Conservation (phyloP, 2,797 vertebrate genomes). For the Neostethus bicornis region DNA sequence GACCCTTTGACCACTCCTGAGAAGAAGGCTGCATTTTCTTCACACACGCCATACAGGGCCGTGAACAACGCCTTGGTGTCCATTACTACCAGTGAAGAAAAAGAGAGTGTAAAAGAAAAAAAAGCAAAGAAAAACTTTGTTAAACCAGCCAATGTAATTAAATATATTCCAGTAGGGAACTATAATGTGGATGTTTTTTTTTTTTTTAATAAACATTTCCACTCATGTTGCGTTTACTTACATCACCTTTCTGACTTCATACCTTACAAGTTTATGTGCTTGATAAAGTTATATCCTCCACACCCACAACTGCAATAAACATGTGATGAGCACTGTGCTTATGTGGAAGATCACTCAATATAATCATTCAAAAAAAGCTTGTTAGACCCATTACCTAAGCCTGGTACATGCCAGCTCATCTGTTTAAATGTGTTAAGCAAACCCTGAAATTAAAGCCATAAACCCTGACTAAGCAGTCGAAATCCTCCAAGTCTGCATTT, state of each 20-base stretch:
- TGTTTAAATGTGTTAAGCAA: slow-evolving; percentile 63
- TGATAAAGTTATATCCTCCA: slow-evolving; percentile 1
- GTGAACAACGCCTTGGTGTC: slow-evolving; percentile 87
- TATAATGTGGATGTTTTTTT: no score
- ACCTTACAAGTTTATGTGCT: background rate
- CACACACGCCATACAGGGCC: slow-evolving; percentile 82
- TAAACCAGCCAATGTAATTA: background rate
- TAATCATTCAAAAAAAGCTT: slow-evolving; percentile 48
- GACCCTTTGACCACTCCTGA: slow-evolving; percentile 76
- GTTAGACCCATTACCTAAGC: slow-evolving; percentile 52
- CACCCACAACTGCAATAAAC: slow-evolving; percentile 35
- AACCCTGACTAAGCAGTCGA: slow-evolving; percentile 53
- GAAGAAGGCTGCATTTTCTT: slow-evolving; percentile 89
- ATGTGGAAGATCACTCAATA: slow-evolving; percentile 40
- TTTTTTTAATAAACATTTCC: background rate
- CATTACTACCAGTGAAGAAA: slow-evolving; percentile 76
- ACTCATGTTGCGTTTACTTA: background rate
- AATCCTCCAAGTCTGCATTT: slow-evolving; percentile 52
- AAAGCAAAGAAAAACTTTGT: slow-evolving; percentile 1
- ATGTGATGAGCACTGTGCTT: slow-evolving; percentile 35
- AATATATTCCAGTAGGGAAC: background rate
- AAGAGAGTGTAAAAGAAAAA: background rate
- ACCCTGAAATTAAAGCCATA: slow-evolving; percentile 68
- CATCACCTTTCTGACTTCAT: background rate
- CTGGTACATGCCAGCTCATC: slow-evolving; percentile 39